These are phyloP conservation scores for Thamnophis elegans DNA, from an alignment of 2,797 vertebrate species.

Conservation along the genomic window DNA sequence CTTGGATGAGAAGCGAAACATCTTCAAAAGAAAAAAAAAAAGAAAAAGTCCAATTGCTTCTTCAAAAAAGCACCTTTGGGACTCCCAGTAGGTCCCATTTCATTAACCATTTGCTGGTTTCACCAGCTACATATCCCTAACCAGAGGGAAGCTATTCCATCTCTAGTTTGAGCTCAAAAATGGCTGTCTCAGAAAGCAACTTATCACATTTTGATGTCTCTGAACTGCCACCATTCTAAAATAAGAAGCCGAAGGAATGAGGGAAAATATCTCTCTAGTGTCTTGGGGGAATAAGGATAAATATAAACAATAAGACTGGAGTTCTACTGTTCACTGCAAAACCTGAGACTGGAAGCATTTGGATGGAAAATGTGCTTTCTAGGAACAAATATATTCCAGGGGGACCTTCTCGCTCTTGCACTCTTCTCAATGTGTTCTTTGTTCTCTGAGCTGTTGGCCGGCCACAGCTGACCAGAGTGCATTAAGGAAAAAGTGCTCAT, in stretches of 20 bases:
- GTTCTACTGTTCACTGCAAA: background rate
- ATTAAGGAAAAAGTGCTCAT: background rate
- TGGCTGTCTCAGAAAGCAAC: background rate
- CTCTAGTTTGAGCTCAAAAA: background rate
- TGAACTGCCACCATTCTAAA: background rate
- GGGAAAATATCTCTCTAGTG: background rate
- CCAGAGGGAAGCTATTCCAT: background rate
- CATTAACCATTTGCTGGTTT: background rate
- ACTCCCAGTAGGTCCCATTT: background rate
- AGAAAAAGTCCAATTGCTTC: no score
- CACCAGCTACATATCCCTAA: background rate
- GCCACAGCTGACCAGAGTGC: background rate
- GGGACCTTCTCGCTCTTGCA: background rate
- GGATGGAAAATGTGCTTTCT: background rate
- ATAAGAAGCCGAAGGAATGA: background rate
- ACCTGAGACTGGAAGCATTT: background rate
- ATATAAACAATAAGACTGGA: background rate
- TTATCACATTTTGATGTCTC: background rate
- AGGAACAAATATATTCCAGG: background rate
- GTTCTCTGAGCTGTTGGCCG: background rate
- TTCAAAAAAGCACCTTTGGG: no score
- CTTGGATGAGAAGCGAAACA: no score
- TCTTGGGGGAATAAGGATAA: background rate
- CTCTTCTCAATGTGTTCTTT: background rate
- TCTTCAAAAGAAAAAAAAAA: no score